A percentile compares a stretch with the other conserved stretches of the same genome.
These are phyloP conservation scores for Malthinus seriepunctatus DNA, from an alignment of 2,888 invertebrate genomes.

Conservation along the genomic window DNA sequence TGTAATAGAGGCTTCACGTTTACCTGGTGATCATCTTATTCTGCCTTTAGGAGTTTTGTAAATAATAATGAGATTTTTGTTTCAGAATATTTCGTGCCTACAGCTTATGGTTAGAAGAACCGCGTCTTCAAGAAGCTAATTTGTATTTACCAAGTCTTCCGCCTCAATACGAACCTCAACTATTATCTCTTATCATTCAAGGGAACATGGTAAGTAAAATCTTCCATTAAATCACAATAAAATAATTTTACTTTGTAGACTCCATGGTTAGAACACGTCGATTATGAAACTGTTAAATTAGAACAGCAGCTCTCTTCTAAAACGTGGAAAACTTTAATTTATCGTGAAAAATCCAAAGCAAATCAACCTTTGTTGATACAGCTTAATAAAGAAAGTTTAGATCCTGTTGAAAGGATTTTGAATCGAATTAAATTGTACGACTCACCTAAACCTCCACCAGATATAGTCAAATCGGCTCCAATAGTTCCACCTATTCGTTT, in stretches of 20 bases:
- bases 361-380: conserved; percentile 48
- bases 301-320: conserved; percentile 58
- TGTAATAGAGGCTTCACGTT: no score
- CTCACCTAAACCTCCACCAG: conserved; percentile 62
- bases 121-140: conserved; percentile 68
- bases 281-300: conserved; percentile 60
- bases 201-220: conserved; percentile 61
- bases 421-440: conserved; percentile 68
- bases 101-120: conserved; percentile 78
- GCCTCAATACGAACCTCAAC: conserved; percentile 70
- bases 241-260: conserved; percentile 43
- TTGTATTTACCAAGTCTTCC: conserved; percentile 71
- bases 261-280: conserved; percentile 71
- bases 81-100: conserved; percentile 66
- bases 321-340: conserved; percentile 61
- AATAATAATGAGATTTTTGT: conserved; percentile 2
- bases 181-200: conserved; percentile 65
- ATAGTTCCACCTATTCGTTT: conserved; percentile 47
- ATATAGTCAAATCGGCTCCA: conserved; percentile 50
- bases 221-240: neutral
- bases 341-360: conserved; percentile 52
- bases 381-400: conserved; percentile 47
- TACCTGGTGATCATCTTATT: no score
- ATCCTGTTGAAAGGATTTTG: conserved; percentile 62
- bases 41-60: no score